Percentiles rank a stretch among this genome's conserved stretches.
Evolutionary conservation across 2,113 vertebrate genomes (phyloP).

Genomic region (Trachemys scripta): DNA sequence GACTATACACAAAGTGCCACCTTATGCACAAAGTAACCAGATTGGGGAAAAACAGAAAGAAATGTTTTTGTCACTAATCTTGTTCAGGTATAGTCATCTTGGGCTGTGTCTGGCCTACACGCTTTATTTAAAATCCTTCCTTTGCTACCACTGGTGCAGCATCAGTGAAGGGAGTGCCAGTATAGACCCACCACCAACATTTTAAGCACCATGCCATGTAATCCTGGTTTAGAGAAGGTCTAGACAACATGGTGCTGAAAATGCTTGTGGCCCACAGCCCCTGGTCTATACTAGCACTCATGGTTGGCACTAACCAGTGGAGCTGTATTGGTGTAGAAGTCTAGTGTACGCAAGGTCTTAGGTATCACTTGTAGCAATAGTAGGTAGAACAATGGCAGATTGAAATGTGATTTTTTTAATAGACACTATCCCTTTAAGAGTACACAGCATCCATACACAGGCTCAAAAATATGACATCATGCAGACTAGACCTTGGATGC

Average conservation of each 20-base stretch:
- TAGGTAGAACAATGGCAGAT: background rate
- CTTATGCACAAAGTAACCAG: too few relatives aligned
- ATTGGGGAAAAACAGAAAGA: background rate
- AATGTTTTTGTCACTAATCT: background rate
- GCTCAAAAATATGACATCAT: background rate
- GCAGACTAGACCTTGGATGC: background rate
- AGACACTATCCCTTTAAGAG: background rate
- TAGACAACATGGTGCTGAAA: background rate
- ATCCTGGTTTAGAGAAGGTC: background rate
- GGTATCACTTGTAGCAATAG: background rate
- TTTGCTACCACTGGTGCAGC: background rate
- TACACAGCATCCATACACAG: background rate
- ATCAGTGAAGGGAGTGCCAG: background rate
- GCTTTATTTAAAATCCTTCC: background rate
- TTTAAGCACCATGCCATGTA: background rate
- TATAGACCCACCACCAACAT: background rate
- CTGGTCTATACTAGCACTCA: background rate
- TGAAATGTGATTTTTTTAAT: background rate
- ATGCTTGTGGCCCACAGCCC: background rate
- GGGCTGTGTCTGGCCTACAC: background rate
- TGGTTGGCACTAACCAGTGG: background rate
- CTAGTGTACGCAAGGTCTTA: background rate
- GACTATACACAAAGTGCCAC: background rate
- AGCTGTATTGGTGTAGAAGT: background rate
- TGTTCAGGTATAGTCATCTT: background rate